Conservation (phyloP, 2,888 invertebrate genomes). For the Xylophagus ater region DNA sequence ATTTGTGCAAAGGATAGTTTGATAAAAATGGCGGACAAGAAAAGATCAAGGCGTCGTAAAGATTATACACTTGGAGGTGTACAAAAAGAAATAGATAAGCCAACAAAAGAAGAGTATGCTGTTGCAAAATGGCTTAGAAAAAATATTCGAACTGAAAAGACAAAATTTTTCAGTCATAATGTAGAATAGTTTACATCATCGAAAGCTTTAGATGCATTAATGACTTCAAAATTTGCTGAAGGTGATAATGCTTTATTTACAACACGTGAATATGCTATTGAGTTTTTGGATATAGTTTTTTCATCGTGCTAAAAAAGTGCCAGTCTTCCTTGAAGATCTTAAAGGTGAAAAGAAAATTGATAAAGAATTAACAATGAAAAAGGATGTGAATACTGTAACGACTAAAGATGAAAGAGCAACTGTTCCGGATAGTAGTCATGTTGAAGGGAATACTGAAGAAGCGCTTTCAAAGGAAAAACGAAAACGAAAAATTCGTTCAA, state of each 20-base stretch:
- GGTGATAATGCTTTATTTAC: conserved; percentile 66
- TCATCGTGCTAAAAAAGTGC: conserved; percentile 84
- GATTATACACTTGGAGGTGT: conserved; percentile 36
- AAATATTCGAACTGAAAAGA: conserved; percentile 88
- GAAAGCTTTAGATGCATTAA: conserved; percentile 85
- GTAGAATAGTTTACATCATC: conserved; percentile 90
- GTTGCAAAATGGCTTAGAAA: conserved; percentile 91
- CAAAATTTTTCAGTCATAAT: conserved; percentile 90
- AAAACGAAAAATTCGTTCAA: conserved; percentile 86
- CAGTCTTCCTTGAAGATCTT: conserved; percentile 37
- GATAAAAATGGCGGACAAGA: conserved; percentile 15
- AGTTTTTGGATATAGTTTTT: conserved; percentile 78
- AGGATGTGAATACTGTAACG: neutral
- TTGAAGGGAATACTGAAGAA: conserved; percentile 42
- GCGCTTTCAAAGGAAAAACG: conserved; percentile 57
- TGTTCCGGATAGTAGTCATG: conserved; percentile 44
- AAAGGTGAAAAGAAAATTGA: too few relatives aligned
- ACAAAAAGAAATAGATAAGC: conserved; percentile 53
- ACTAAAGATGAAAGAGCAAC: conserved; percentile 36
- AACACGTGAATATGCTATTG: conserved; percentile 65
- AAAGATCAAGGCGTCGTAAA: conserved; percentile 13
- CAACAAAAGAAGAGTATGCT: conserved; percentile 81
- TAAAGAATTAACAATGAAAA: too few relatives aligned
- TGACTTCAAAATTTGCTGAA: conserved; percentile 83
- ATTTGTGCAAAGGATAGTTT: too few relatives aligned